Percentiles rank a stretch among this genome's conserved stretches.
Conservation (phyloP, 1,140 invertebrate genomes). For the Lethrus apterus region DNA sequence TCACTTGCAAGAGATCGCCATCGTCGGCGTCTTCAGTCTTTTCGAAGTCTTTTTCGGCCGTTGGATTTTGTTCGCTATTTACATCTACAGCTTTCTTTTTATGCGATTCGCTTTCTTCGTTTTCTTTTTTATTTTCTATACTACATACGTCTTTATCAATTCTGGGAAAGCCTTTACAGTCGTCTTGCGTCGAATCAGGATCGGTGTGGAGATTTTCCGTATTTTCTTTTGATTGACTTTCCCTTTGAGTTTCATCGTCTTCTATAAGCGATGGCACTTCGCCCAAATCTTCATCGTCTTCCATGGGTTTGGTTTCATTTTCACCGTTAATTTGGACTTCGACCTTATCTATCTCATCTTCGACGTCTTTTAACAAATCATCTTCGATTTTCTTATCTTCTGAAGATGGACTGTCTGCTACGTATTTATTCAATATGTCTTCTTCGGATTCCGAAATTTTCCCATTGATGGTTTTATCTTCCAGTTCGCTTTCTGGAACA, state of each 20-base stretch:
- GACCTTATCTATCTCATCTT: neutral
- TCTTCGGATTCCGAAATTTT: neutral
- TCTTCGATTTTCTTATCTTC: neutral
- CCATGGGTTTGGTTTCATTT: neutral
- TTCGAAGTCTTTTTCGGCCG: neutral
- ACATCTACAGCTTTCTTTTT: neutral
- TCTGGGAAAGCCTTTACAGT: no score
- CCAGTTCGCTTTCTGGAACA: neutral
- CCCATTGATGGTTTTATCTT: no score
- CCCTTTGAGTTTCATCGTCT: no score
- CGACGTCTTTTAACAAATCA: neutral
- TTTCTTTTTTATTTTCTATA: neutral
- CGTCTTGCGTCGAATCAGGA: neutral
- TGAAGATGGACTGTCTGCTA: neutral
- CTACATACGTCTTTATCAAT: neutral
- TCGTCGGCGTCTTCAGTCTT: neutral
- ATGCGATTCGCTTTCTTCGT: neutral
- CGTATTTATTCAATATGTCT: constrained; percentile 7
- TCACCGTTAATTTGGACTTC: neutral
- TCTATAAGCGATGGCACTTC: neutral
- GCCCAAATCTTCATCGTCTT: neutral
- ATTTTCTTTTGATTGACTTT: neutral
- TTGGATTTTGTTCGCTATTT: neutral
- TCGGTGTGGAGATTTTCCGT: neutral
- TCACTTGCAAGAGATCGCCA: constrained; percentile 6